Evolutionary conservation across 2,888 invertebrate species (phyloP).

Genomic region (Tipula helvola): DNA sequence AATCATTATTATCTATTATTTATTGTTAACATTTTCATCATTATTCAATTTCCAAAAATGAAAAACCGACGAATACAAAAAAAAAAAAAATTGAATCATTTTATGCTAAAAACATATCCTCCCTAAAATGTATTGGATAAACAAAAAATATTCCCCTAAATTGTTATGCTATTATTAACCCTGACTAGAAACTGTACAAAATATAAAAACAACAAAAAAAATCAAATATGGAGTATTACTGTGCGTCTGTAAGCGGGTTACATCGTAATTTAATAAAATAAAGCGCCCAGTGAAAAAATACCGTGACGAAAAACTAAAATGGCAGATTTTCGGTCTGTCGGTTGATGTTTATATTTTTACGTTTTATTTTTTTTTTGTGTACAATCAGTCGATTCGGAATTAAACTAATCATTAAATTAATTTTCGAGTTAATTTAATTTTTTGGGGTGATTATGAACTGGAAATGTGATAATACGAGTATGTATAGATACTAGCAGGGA

Average conservation of each 20-base stretch:
- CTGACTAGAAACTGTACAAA: not conserved
- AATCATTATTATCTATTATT: slow-evolving; percentile 4
- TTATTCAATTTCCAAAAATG: not conserved
- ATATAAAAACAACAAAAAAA: not conserved
- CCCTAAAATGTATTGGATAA: not conserved
- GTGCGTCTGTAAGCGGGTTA: not conserved
- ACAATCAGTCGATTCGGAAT: not conserved
- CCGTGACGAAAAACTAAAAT: not conserved
- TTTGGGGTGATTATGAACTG: not conserved
- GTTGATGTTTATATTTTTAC: not conserved
- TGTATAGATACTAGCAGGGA: not conserved
- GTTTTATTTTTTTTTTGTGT: not conserved
- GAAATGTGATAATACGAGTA: not conserved
- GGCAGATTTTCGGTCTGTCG: not conserved
- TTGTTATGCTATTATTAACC: not conserved
- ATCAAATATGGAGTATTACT: not conserved
- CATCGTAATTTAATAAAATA: not conserved
- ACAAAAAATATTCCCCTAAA: not conserved
- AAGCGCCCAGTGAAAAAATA: not conserved
- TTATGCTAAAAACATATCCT: not conserved
- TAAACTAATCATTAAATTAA: not conserved
- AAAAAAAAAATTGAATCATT: not conserved
- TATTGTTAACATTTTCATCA: not conserved
- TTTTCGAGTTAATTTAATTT: not conserved
- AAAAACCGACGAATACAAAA: not conserved